These are phyloP conservation scores for Pseudococcus viburni DNA, from an alignment of 2,888 invertebrate genomes.

Conservation along the genomic window DNA sequence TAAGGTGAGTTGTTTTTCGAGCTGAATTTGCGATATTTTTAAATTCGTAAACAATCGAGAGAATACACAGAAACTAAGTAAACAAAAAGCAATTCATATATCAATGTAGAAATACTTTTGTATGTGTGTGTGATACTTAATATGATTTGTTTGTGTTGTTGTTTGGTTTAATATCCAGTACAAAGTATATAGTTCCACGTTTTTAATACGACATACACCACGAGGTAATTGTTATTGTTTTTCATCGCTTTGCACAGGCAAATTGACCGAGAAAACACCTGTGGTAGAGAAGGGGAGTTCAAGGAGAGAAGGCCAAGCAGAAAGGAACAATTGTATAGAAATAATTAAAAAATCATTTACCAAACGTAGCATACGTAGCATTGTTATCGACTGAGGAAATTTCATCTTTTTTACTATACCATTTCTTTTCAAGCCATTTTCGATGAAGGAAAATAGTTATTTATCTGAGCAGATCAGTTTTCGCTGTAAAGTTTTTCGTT, in stretches of 20 bases:
- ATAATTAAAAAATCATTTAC: too few species aligned
- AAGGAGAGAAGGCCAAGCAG: not conserved
- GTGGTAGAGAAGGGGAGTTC: not conserved
- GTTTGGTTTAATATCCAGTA: conserved; percentile 2
- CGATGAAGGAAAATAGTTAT: not conserved
- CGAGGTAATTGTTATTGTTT: conserved; percentile 38
- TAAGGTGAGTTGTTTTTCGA: conserved; percentile 8
- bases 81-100: not conserved
- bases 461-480: not conserved
- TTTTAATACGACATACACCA: not conserved
- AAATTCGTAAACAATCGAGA: not conserved
- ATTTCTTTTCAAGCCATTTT: not conserved
- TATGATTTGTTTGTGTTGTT: conserved; percentile 24
- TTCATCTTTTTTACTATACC: not conserved
- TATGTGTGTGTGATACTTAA: not conserved
- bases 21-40: conserved; percentile 9
- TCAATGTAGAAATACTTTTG: not conserved
- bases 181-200: conserved; percentile 28
- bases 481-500: not conserved
- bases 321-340: not conserved
- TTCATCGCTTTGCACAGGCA: not conserved
- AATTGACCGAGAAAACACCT: conserved; percentile 6
- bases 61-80: not conserved
- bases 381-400: not conserved
- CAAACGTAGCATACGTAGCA: not conserved